These are phyloP conservation scores for Aeoliscus strigatus DNA, from an alignment of 2,797 vertebrate genomes.

Conservation along the genomic window DNA sequence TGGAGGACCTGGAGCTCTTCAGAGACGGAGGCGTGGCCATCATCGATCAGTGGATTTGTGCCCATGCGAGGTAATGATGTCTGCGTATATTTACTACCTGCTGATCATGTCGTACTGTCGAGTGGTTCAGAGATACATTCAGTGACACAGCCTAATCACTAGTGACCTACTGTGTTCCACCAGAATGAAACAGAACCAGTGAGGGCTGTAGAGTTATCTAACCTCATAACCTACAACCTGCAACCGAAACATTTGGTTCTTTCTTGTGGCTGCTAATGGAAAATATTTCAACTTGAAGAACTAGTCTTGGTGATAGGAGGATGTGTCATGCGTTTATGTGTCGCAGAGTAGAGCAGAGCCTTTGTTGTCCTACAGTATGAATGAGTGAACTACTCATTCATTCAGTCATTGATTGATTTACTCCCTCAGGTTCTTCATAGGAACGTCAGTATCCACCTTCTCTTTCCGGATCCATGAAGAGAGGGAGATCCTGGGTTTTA, in stretches of 20 bases:
- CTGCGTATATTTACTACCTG: neutral
- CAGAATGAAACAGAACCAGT: too few species aligned
- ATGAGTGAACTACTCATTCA: neutral
- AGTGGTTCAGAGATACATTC: too few species aligned
- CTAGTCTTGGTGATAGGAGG: neutral
- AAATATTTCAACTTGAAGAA: slow-evolving; percentile 25
- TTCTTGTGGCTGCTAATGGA: neutral
- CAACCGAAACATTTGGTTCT: neutral
- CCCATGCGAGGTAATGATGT: slow-evolving; percentile 83
- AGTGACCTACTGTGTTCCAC: too few species aligned
- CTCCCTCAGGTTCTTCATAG: slow-evolving; percentile 84
- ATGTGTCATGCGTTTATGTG: too few species aligned
- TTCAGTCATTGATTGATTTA: neutral
- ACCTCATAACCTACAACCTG: too few species aligned
- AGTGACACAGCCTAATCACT: too few species aligned
- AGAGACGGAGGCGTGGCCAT: slow-evolving; percentile 95
- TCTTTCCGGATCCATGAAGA: slow-evolving; percentile 97
- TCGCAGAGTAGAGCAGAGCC: neutral
- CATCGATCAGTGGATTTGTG: slow-evolving; percentile 97
- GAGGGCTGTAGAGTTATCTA: too few species aligned
- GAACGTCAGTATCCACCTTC: slow-evolving; percentile 95
- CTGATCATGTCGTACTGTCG: too few species aligned
- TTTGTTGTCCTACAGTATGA: neutral
- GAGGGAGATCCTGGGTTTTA: slow-evolving; percentile 91
- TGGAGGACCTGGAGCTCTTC: slow-evolving; percentile 84